These are phyloP conservation scores for Euphonia xanthogaster DNA, from an alignment of 2,797 vertebrate genomes.

Conservation along the genomic window DNA sequence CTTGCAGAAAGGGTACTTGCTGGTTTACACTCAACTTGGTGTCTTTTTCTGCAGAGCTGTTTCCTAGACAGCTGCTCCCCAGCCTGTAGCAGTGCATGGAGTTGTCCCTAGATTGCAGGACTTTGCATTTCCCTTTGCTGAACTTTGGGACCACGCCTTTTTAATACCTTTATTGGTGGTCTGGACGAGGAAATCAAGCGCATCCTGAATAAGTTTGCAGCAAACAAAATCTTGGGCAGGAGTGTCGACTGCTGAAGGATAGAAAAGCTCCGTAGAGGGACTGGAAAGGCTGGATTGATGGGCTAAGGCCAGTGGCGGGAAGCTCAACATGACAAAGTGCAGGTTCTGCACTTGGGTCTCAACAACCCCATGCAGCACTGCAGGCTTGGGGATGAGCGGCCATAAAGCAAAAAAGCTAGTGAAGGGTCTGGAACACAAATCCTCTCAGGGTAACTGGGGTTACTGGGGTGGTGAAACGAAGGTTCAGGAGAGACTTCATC, in stretches of 20 bases:
- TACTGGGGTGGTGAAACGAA: neutral
- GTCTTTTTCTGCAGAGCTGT: neutral
- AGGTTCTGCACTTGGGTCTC: neutral
- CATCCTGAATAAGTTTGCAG: neutral
- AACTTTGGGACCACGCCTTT: neutral
- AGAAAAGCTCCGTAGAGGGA: neutral
- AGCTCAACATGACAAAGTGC: neutral
- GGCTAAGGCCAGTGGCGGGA: neutral
- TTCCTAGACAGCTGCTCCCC: neutral
- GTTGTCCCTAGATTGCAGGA: neutral
- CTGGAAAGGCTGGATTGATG: neutral
- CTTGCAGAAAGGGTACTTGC: neutral
- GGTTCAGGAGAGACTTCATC: neutral
- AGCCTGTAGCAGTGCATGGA: neutral
- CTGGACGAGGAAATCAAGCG: neutral
- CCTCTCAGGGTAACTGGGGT: neutral
- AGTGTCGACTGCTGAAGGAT: neutral
- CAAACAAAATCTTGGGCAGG: neutral
- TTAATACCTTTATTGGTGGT: neutral
- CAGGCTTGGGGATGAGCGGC: neutral
- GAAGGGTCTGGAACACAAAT: neutral
- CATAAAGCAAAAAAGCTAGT: neutral
- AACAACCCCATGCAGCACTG: neutral
- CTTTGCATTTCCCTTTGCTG: neutral
- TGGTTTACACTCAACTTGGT: neutral